Percentiles rank a stretch among this genome's conserved stretches.
Conservation (phyloP, 2,888 invertebrate genomes). For the Leptinotarsa haldemani region DNA sequence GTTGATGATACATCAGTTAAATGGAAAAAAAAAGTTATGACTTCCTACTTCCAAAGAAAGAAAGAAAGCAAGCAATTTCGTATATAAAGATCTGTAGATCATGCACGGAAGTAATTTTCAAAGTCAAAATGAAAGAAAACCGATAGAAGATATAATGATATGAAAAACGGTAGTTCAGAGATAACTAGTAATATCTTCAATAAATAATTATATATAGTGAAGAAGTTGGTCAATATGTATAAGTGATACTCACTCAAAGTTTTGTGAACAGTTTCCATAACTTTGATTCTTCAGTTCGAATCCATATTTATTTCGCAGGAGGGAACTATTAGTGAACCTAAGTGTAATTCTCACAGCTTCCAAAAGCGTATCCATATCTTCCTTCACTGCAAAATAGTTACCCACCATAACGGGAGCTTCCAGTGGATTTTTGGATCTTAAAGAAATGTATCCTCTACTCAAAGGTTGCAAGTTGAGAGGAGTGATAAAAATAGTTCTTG, state of each 20-base stretch:
- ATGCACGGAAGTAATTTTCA: no score
- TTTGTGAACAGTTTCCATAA: conserved; percentile 77
- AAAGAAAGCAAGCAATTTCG: no score
- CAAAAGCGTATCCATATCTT: conserved; percentile 72
- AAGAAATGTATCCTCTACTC: conserved; percentile 72
- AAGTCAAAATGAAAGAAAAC: no score
- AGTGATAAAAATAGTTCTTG: conserved; percentile 62
- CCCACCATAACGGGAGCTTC: conserved; percentile 78
- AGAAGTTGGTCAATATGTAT: no score
- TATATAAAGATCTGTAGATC: no score
- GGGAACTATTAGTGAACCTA: conserved; percentile 70
- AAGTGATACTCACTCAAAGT: conserved; percentile 66
- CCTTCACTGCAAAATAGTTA: conserved; percentile 77
- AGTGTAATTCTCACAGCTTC: conserved; percentile 72
- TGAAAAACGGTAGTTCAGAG: no score
- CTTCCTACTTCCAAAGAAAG: no score
- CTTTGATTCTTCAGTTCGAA: conserved; percentile 69
- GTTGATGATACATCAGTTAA: neutral
- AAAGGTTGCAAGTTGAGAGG: conserved; percentile 74
- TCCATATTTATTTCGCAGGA: conserved; percentile 70
- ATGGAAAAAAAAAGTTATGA: no score
- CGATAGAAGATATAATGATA: no score
- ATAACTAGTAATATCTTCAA: no score
- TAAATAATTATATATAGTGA: no score
- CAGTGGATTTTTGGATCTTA: conserved; percentile 76